Evolutionary conservation across 2,888 invertebrate genomes (phyloP).

Genomic region (Leucophenga maculata): DNA sequence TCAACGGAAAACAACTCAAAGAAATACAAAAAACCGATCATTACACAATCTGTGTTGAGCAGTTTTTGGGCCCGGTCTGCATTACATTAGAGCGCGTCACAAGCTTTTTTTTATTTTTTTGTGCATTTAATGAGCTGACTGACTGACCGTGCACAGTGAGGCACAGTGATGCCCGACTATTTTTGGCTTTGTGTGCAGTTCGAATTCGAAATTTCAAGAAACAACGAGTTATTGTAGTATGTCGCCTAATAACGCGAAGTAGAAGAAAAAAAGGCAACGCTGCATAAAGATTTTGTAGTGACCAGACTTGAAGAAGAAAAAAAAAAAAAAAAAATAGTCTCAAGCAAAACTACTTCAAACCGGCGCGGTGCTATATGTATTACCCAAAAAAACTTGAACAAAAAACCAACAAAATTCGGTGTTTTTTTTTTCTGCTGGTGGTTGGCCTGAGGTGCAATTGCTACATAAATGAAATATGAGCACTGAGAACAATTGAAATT

Average conservation of each 20-base stretch:
- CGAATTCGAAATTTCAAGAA: too few species aligned
- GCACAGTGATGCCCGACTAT: too few species aligned
- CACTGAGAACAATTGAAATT: conserved; percentile 47
- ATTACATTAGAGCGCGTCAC: too few species aligned
- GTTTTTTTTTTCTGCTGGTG: not conserved
- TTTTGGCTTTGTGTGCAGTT: too few species aligned
- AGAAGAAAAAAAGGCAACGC: not conserved
- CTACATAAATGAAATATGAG: conserved; percentile 52
- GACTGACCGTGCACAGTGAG: too few species aligned
- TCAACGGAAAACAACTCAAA: not conserved
- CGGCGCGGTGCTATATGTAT: not conserved
- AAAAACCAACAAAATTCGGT: too few species aligned
- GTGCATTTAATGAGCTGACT: too few species aligned
- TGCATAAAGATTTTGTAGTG: conserved; percentile 2
- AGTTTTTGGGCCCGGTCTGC: too few species aligned
- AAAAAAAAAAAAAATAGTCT: not conserved
- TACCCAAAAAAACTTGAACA: too few species aligned
- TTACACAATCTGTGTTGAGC: too few species aligned
- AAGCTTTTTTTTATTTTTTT: too few species aligned
- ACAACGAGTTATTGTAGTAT: not conserved
- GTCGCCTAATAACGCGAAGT: not conserved
- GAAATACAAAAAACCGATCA: too few species aligned
- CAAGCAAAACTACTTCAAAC: not conserved
- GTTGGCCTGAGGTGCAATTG: conserved; percentile 41
- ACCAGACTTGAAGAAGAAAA: not conserved